Base-by-base conservation (phyloP, 2,888 invertebrate species). In the Gastrophysa polygoni region DNA sequence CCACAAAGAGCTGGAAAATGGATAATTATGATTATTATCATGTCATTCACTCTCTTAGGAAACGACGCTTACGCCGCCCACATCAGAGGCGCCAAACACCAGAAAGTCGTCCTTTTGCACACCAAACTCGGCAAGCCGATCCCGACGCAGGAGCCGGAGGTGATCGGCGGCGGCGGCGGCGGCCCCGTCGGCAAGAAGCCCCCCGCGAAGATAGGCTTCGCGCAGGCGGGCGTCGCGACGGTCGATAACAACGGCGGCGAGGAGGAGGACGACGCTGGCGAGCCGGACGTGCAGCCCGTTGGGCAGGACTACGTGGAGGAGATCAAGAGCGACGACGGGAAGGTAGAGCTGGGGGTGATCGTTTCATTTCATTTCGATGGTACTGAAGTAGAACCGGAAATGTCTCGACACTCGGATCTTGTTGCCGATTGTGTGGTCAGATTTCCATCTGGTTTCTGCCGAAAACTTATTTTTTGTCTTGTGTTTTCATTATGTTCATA, bases 51-150 rank as follows among this genome's bases (percentile, higher is more conserved):
- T n/a, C n/a, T 51, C 64, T 5, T 95, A 28, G 98, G 98, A 59
- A 93, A 94, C 59, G 99, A 99, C 85, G 98, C 98, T 0, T 99
- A 98, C 84, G 96, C 96, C 43, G 96, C 97, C 48, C 98, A 99
- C 83, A 95, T 99, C 72, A 88, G 97, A 63, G 99, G 99, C 65
- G 92, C 96, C 71, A 98, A 98, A 82, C 99, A 99, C 85, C 96
- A 96, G 82, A 98, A 98, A 86, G 96, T 96, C 59, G 92, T 98
- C 51, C 94, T 97, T 80, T 86, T 98, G 70, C 98, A 98, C 83
- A 96, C 96, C 57, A 95, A 95, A 84, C 87, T 98, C 38, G 98
- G 98, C 64, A 98, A 98, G 82, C 97, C 98, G 4, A 97, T 98
- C 70, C 98, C 98, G 18, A 92, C 95, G 56, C 92, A 93, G 56